Conservation (phyloP, 1,140 invertebrate species). For the Druon quercuslanigerum region DNA sequence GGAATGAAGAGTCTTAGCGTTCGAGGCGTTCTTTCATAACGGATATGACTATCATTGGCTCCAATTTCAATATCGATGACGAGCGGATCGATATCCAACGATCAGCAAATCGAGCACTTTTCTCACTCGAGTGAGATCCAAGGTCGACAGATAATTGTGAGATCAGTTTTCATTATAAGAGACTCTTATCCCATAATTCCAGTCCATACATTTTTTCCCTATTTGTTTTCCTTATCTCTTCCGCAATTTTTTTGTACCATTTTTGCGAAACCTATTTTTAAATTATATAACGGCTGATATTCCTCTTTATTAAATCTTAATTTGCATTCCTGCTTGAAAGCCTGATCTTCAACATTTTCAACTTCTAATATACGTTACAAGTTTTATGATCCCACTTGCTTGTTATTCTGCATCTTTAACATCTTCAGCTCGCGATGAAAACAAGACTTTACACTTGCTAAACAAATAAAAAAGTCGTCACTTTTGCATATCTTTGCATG, state of each 20-base stretch:
- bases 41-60: conserved; percentile 14
- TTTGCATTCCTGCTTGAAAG: conserved; percentile 23
- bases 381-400: not conserved
- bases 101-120: not conserved
- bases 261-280: no score
- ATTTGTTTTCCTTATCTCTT: no score
- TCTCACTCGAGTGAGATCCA: conserved; percentile 1
- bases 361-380: conserved; percentile 2
- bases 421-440: conserved; percentile 25
- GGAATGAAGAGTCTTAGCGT: not conserved
- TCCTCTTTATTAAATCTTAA: conserved; percentile 18
- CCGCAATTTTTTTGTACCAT: no score
- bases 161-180: not conserved
- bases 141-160: not conserved
- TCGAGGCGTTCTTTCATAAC: conserved; percentile 5
- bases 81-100: not conserved
- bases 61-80: conserved; percentile 3
- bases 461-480: not conserved
- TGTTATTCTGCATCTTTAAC: conserved; percentile 24
- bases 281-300: not conserved
- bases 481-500: not conserved
- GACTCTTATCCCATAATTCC: not conserved
- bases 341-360: conserved; percentile 10
- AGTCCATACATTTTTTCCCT: no score
- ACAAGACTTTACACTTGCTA: conserved; percentile 15